Evolutionary conservation across 2,113 vertebrate species (phyloP).

Genomic region (Sigmodon hispidus): DNA sequence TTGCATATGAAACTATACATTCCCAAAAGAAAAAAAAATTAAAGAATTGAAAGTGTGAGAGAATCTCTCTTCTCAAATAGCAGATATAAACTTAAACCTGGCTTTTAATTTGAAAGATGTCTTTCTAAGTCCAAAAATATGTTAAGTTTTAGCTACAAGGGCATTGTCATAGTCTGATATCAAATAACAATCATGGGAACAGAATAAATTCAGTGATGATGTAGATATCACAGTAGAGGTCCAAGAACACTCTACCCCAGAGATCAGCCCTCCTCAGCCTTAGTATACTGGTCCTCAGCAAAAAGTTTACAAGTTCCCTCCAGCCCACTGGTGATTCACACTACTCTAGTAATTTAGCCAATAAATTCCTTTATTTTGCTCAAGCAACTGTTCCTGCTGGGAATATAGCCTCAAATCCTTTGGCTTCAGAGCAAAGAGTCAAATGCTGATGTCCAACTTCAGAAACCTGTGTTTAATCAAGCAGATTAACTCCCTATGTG

Average conservation of each 20-base stretch:
- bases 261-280: neutral
- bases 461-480: conserved; percentile 53
- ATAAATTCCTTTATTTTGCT: conserved; percentile 17
- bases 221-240: neutral
- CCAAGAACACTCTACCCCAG: neutral
- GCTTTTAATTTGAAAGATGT: neutral
- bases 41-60: accelerated
- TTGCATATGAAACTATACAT: neutral
- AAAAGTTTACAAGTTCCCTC: neutral
- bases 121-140: neutral
- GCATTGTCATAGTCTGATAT: neutral
- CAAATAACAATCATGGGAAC: neutral
- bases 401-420: conserved; percentile 13
- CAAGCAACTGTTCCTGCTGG: conserved; percentile 46
- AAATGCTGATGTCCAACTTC: conserved; percentile 5
- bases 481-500: neutral
- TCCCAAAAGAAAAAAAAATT: neutral
- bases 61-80: neutral
- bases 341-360: neutral
- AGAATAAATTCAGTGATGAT: conserved; percentile 13
- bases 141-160: no score
- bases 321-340: neutral
- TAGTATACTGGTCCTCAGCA: neutral
- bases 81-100: neutral
- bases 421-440: neutral